These are phyloP conservation scores for Drosophila quinaria DNA, from an alignment of 2,888 invertebrate genomes.

Conservation along the genomic window DNA sequence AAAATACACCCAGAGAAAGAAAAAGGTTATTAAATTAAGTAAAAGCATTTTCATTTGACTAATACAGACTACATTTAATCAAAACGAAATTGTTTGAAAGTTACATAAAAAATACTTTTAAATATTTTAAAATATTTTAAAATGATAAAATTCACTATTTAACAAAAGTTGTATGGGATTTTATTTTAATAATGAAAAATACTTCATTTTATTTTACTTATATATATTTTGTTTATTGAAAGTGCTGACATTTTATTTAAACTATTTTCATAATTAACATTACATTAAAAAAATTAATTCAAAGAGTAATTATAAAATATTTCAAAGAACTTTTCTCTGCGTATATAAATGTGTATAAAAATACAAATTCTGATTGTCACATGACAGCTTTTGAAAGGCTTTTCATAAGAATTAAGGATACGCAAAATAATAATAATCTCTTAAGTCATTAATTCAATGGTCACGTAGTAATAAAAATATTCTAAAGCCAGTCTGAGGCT, in stretches of 20 bases:
- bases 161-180: too few species aligned
- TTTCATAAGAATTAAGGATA: slow-evolving; percentile 26
- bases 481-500: slow-evolving; percentile 61
- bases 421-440: slow-evolving; percentile 28
- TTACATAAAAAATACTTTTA: too few species aligned
- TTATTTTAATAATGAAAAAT: too few species aligned
- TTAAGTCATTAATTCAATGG: slow-evolving; percentile 54
- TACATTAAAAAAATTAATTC: background rate
- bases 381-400: slow-evolving; percentile 40
- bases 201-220: too few species aligned
- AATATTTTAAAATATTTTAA: too few species aligned
- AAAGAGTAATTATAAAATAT: background rate
- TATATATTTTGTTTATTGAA: background rate
- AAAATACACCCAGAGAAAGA: background rate
- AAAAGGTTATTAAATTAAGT: background rate
- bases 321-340: background rate
- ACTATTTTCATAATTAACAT: too few species aligned
- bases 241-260: background rate
- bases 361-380: slow-evolving; percentile 4
- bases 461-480: slow-evolving; percentile 67
- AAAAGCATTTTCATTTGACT: too few species aligned
- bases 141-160: too few species aligned
- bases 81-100: too few species aligned
- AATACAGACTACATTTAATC: too few species aligned
- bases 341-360: background rate